A percentile compares a stretch with the other conserved stretches of the same genome.
Evolutionary conservation across 2,888 invertebrate species (phyloP).

Genomic region (Phyllotreta striolata): DNA sequence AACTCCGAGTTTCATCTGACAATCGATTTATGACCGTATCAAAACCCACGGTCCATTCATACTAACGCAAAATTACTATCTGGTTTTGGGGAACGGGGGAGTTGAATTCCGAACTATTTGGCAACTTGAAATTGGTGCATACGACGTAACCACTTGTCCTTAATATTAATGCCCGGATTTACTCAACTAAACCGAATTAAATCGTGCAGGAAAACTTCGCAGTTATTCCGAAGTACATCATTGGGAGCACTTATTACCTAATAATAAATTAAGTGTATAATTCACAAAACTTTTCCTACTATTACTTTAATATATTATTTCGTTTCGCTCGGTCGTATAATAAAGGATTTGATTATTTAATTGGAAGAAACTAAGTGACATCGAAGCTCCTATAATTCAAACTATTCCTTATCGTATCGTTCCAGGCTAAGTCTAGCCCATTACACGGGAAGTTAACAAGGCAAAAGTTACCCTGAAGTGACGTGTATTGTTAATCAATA

Average conservation of each 20-base stretch:
- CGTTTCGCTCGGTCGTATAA: not conserved
- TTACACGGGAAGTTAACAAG: constrained; percentile 21
- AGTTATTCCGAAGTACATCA: not conserved
- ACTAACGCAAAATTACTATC: not conserved
- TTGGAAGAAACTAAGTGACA: not conserved
- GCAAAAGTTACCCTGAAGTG: constrained; percentile 21
- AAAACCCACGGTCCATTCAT: not conserved
- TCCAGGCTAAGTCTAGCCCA: constrained; percentile 23
- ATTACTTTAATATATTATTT: not conserved
- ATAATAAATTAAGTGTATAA: no score
- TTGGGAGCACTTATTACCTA: no score
- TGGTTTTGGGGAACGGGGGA: not conserved
- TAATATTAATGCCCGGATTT: constrained; percentile 6
- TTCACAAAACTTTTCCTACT: not conserved
- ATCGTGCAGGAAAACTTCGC: not conserved
- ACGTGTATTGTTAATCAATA: constrained; percentile 28
- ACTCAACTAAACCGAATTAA: not conserved
- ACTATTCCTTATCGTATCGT: constrained; percentile 20
- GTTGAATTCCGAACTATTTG: not conserved
- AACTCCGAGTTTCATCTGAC: constrained; percentile 22
- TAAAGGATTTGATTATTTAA: constrained; percentile 14
- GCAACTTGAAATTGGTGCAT: constrained; percentile 5
- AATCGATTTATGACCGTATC: constrained; percentile 22
- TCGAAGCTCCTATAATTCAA: constrained; percentile 14
- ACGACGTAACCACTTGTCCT: constrained; percentile 2